Conservation (phyloP, 2,113 vertebrate genomes). For the Phaethon lepturus region DNA sequence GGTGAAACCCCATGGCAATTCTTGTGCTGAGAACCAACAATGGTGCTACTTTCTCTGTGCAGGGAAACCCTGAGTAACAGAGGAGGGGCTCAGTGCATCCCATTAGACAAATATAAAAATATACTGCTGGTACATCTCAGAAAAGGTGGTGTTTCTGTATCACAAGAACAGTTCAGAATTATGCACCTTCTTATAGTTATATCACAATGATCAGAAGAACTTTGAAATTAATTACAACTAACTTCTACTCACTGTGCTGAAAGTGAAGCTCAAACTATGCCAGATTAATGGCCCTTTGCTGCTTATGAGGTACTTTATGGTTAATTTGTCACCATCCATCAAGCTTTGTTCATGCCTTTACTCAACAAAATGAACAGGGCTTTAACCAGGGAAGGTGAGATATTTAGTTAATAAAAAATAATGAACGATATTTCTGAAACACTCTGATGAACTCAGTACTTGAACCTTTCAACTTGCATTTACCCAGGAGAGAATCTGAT, state of each 20-base stretch:
- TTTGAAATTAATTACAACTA: not conserved
- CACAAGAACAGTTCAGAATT: not conserved
- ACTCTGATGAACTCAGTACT: not conserved
- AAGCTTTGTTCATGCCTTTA: not conserved
- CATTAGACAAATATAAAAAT: not conserved
- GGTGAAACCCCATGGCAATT: not conserved
- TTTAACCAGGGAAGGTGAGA: not conserved
- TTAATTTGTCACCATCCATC: not conserved
- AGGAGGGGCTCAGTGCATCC: not conserved
- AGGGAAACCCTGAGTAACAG: not conserved
- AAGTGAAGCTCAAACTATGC: not conserved
- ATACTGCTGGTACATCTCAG: not conserved
- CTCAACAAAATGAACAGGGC: not conserved
- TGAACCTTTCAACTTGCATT: not conserved
- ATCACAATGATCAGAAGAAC: not conserved
- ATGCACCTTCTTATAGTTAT: not conserved
- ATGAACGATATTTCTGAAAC: not conserved
- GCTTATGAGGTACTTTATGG: not conserved
- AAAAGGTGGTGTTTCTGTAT: not conserved
- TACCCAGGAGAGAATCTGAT: not conserved
- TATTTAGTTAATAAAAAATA: not conserved
- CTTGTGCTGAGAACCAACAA: not conserved
- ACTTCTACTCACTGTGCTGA: not conserved
- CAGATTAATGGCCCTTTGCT: not conserved
- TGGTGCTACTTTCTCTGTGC: accelerated